These are phyloP conservation scores for Smittia aterrima DNA, from an alignment of 2,888 invertebrate species.

Conservation along the genomic window DNA sequence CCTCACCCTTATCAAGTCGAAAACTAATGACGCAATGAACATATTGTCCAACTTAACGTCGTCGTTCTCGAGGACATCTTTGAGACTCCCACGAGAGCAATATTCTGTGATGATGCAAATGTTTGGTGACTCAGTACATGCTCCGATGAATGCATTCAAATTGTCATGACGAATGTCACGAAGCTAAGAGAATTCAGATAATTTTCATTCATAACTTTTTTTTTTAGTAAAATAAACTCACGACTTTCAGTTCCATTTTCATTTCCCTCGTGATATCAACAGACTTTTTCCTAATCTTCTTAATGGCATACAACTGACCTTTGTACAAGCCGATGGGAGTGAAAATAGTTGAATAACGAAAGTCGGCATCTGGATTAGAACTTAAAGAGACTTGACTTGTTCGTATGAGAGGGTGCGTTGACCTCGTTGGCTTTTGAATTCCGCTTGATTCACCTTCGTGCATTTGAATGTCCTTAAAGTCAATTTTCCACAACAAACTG, in stretches of 20 bases:
- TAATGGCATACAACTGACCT: constrained; percentile 82
- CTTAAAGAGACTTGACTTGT: constrained; percentile 88
- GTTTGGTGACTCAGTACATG: constrained; percentile 86
- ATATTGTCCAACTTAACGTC: constrained; percentile 94
- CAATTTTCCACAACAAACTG: constrained; percentile 90
- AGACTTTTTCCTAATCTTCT: constrained; percentile 77
- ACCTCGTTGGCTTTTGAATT: constrained; percentile 52
- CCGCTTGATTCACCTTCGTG: constrained; percentile 57
- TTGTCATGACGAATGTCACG: constrained; percentile 88
- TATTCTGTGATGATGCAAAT: constrained; percentile 87
- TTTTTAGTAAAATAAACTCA: constrained; percentile 54
- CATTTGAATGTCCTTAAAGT: constrained; percentile 83
- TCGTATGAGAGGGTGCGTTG: constrained; percentile 65
- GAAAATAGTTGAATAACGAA: constrained; percentile 84
- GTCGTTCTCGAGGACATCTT: constrained; percentile 92
- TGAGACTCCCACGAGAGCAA: constrained; percentile 85
- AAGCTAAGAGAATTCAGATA: constrained; percentile 60
- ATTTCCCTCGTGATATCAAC: constrained; percentile 87
- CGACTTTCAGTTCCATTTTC: constrained; percentile 90
- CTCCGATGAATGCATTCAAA: constrained; percentile 87
- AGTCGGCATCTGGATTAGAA: constrained; percentile 89
- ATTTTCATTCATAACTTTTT: background rate
- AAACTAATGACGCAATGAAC: constrained; percentile 93
- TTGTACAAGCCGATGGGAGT: constrained; percentile 88
- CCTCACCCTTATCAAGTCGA: constrained; percentile 89